Percentiles rank a stretch among this genome's conserved stretches.
phyloP scores from a whole-genome alignment of 2,888 invertebrate species.

The Rutpela maculata region DNA sequence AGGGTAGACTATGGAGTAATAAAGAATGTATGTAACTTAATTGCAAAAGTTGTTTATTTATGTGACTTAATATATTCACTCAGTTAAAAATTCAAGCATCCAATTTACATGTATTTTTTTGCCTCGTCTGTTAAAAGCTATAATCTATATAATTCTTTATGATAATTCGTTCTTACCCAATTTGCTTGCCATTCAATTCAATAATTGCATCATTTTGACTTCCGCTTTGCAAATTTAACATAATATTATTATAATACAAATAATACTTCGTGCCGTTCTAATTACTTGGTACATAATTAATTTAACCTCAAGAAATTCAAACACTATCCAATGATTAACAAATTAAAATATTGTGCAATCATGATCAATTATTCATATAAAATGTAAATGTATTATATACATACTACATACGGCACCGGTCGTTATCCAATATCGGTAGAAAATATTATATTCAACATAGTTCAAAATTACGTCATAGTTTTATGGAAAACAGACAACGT shows the following conservation, averaged over 20 bases:
- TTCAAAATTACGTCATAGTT: not conserved
- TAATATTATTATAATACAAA: not conserved
- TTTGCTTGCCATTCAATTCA: not conserved
- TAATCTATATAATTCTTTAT: not conserved
- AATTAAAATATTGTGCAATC: slow-evolving; percentile 12
- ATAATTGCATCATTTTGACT: slow-evolving; percentile 23
- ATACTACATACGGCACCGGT: not conserved
- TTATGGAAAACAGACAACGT: not conserved
- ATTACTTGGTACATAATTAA: slow-evolving; percentile 7
- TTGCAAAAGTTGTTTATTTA: too few relatives aligned
- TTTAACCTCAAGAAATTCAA: slow-evolving; percentile 19
- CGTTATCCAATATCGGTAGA: not conserved
- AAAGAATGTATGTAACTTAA: too few relatives aligned
- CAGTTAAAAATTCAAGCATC: too few relatives aligned
- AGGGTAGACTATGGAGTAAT: too few relatives aligned
- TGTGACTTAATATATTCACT: too few relatives aligned
- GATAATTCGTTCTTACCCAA: not conserved
- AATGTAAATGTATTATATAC: not conserved
- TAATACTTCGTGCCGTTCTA: not conserved
- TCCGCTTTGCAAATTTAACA: slow-evolving; percentile 8
- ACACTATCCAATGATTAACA: not conserved
- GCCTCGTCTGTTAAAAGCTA: too few relatives aligned
- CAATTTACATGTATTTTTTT: too few relatives aligned
- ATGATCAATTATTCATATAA: slow-evolving; percentile 12
- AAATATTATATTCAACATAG: not conserved